These are phyloP conservation scores for Protobothrops flavoviridis DNA, from an alignment of 2,113 vertebrate species.

Conservation along the genomic window DNA sequence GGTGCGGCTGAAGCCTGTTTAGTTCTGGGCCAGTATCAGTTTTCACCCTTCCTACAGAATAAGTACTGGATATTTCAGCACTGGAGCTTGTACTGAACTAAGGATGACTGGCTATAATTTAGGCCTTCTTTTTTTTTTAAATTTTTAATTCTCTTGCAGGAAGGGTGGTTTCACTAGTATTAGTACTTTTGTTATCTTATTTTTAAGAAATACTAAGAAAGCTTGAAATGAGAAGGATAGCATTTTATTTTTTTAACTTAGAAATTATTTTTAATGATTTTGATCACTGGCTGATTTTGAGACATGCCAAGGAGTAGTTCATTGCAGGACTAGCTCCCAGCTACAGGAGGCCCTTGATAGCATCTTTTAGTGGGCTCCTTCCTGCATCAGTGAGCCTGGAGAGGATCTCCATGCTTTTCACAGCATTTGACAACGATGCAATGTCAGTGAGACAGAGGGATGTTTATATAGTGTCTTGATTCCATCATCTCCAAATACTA, in stretches of 20 bases:
- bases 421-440: background rate
- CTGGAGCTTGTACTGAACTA: background rate
- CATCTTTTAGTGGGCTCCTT: background rate
- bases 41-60: background rate
- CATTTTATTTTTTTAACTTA: background rate
- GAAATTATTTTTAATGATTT: background rate
- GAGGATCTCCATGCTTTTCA: background rate
- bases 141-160: background rate
- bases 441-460: background rate
- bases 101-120: conserved; percentile 11
- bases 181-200: background rate
- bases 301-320: background rate
- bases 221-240: background rate
- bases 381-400: background rate
- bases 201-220: background rate
- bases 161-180: no score
- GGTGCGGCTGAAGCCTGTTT: background rate
- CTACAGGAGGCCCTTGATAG: background rate
- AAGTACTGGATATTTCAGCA: conserved; percentile 23
- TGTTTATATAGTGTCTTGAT: background rate
- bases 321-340: background rate
- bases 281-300: background rate
- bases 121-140: background rate
- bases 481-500: background rate
- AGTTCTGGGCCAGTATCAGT: background rate